Evolutionary conservation across 2,888 invertebrate genomes (phyloP).

Genomic region (Rhabditoides inermis): DNA sequence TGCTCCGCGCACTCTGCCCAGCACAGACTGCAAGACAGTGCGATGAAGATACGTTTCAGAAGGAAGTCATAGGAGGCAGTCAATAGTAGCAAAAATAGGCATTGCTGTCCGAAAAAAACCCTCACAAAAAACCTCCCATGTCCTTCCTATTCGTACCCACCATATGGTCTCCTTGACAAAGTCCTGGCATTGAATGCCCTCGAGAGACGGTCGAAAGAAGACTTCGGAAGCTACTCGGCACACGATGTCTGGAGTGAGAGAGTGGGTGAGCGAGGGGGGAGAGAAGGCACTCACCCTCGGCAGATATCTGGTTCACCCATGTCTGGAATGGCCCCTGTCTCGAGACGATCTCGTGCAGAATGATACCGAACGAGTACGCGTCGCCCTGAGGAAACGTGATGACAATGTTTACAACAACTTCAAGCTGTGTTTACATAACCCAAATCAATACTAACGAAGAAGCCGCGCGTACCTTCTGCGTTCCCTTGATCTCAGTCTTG

Average conservation of each 20-base stretch:
- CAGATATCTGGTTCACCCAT: conserved; percentile 6
- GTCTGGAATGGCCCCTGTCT: conserved; percentile 75
- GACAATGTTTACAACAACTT: too few species aligned
- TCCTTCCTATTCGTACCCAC: background rate
- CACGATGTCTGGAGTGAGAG: conserved; percentile 13
- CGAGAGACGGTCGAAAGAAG: conserved; percentile 62
- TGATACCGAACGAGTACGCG: conserved; percentile 90
- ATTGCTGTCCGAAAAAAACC: too few species aligned
- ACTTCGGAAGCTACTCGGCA: conserved; percentile 19
- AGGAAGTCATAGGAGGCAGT: too few species aligned
- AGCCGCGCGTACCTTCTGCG: conserved; percentile 9
- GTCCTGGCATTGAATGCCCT: conserved; percentile 65
- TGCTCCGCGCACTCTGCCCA: conserved; percentile 75
- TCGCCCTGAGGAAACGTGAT: conserved; percentile 63
- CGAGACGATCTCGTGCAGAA: conserved; percentile 84
- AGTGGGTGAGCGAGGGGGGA: background rate
- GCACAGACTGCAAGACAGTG: conserved; percentile 55
- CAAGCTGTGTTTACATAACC: too few species aligned
- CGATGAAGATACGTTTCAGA: background rate
- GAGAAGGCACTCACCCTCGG: background rate
- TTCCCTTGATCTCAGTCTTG: conserved; percentile 4
- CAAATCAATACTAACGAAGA: too few species aligned
- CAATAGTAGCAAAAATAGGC: too few species aligned
- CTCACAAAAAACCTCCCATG: too few species aligned
- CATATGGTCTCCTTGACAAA: conserved; percentile 73